Evolutionary conservation across 2,113 vertebrate genomes (phyloP).

Genomic region (Semnopithecus entellus): DNA sequence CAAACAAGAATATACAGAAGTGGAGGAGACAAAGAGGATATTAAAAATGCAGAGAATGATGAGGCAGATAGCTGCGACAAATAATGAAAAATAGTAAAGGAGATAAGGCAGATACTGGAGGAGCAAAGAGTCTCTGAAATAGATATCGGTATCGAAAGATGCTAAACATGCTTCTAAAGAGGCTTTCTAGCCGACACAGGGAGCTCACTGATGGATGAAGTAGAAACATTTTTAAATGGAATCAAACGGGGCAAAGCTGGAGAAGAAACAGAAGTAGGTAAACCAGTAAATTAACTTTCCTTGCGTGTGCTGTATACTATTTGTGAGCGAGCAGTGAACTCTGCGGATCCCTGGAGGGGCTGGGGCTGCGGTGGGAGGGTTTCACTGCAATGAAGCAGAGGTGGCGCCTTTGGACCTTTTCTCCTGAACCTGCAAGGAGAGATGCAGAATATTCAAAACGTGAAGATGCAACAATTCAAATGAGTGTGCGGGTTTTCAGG

Average conservation of each 20-base stretch:
- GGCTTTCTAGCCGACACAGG: slow-evolving; percentile 29
- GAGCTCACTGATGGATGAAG: slow-evolving; percentile 63
- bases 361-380: slow-evolving; percentile 1
- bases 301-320: slow-evolving; percentile 14
- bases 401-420: background rate
- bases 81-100: slow-evolving; percentile 62
- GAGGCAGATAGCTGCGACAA: slow-evolving; percentile 60
- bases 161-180: slow-evolving; percentile 50
- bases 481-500: fast-evolving
- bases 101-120: slow-evolving; percentile 66
- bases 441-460: background rate
- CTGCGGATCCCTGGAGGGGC: slow-evolving; percentile 10
- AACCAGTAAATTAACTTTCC: slow-evolving; percentile 63
- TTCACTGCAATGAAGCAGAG: background rate
- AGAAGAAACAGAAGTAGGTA: slow-evolving; percentile 39
- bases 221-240: slow-evolving; percentile 44
- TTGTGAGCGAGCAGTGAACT: slow-evolving; percentile 61
- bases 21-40: slow-evolving; percentile 49
- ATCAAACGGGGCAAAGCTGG: slow-evolving; percentile 42
- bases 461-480: background rate
- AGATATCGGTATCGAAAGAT: slow-evolving; percentile 50
- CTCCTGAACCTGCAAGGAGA: background rate
- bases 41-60: slow-evolving; percentile 67
- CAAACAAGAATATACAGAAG: background rate
- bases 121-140: slow-evolving; percentile 58